Percentiles rank a stretch among this genome's conserved stretches.
Evolutionary conservation across 1,140 invertebrate species (phyloP).

Genomic region (Trichogramma pretiosum): DNA sequence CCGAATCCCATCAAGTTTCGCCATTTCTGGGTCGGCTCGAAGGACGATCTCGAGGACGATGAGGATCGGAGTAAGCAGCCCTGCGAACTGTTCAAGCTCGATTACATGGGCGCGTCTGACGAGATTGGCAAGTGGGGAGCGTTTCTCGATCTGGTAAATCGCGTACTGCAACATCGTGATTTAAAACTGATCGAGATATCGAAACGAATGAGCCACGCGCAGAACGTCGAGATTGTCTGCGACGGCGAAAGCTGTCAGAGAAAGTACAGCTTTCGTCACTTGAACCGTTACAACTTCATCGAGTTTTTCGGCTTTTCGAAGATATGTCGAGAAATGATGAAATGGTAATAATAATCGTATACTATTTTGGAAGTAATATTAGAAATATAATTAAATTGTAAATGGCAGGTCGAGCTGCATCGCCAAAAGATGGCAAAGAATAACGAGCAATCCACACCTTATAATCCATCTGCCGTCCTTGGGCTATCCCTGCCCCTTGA

Average conservation of each 20-base stretch:
- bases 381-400: neutral
- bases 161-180: conserved; percentile 1
- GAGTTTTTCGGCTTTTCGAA: conserved; percentile 7
- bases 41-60: too few relatives aligned
- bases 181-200: neutral
- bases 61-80: neutral
- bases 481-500: conserved; percentile 11
- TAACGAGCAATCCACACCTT: conserved; percentile 4
- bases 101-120: conserved; percentile 11
- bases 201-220: too few relatives aligned
- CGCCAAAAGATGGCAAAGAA: conserved; percentile 14
- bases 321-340: conserved; percentile 15
- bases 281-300: conserved; percentile 15
- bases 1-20: neutral
- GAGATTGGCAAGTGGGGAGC: conserved; percentile 20
- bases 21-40: too few relatives aligned
- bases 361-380: too few relatives aligned
- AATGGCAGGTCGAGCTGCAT: conserved; percentile 13
- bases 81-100: conserved; percentile 8
- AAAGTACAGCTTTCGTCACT: conserved; percentile 9
- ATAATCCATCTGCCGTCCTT: conserved; percentile 21
- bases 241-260: neutral
- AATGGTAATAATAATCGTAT: conserved; percentile 15
- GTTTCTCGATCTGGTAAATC: conserved; percentile 12
- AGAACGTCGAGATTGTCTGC: neutral